Evolutionary conservation across 2,113 vertebrate species (phyloP), one percentile per base, ranked within the genome.

Genomic region (Hippocampus abdominalis): DNA sequence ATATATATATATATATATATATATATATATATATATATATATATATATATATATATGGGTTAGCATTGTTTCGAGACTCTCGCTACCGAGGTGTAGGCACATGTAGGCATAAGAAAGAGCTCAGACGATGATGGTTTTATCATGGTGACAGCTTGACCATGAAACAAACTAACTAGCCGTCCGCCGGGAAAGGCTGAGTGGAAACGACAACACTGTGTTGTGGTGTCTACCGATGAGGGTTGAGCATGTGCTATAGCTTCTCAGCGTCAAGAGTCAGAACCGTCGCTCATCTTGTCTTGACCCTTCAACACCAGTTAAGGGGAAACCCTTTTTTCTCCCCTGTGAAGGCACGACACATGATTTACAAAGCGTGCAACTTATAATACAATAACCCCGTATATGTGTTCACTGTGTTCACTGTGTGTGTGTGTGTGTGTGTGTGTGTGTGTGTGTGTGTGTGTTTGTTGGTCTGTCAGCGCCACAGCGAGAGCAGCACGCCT

Each of bases 361-460:
- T 86, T 82, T 78, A 70, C 69, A 75, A 65, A 36, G 21, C 6
- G 21, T 2, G 49, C 21, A 53, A 53, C 8, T 53, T 53, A 53
- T 53, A 69, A 13, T 44, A 20, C 72, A 80, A 69, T 65, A 67
- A 39, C n/a, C 75, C 40, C 42, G 71, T 0, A 36, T 65, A 64
- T 68, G 72, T 79, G 72, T 78, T 67, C 20, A n/a, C n/a, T 32
- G 29, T 32, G 29, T 32, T 32, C 29, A 32, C 3, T 32, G 29
- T 32, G 29, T 32, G 29, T n/a, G n/a, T n/a, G n/a, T n/a, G n/a
- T n/a, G n/a, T n/a, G n/a, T n/a, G n/a, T 66, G 81, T 76, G 84
- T 89, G 85, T n/a, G n/a, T n/a, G n/a, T n/a, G n/a, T n/a, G n/a
- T 66, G 81, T 76, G 84, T 89, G 85, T 79, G 23, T 66, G 73